Evolutionary conservation across 2,888 invertebrate species (phyloP).

Genomic region (Drosophila borborema): DNA sequence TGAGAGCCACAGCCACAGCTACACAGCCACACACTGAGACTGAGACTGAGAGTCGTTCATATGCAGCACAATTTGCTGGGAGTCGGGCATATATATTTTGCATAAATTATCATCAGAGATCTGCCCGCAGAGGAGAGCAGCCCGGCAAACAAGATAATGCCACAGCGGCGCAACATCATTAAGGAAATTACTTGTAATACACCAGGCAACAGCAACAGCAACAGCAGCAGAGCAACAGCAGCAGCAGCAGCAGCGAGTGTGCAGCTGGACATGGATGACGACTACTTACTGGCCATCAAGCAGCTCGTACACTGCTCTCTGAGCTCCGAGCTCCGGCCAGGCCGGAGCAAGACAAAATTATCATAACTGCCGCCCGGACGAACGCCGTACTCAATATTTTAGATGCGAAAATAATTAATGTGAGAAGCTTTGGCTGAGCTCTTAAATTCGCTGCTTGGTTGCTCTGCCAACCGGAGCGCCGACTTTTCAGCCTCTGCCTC

Average conservation of each 20-base stretch:
- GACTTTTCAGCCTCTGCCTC: conserved; percentile 23
- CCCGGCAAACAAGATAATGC: conserved; percentile 76
- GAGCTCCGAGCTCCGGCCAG: conserved; percentile 6
- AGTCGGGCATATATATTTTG: conserved; percentile 68
- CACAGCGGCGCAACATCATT: conserved; percentile 77
- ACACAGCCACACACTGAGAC: conserved; percentile 20
- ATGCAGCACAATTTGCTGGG: conserved; percentile 13
- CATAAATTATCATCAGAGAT: conserved; percentile 70
- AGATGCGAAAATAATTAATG: conserved; percentile 77
- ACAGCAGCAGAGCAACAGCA: background rate
- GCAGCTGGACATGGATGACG: conserved; percentile 13
- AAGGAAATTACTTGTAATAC: conserved; percentile 80
- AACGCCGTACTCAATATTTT: conserved; percentile 67
- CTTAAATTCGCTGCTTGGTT: conserved; percentile 22
- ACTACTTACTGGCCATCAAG: conserved; percentile 14
- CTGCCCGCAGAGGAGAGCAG: conserved; percentile 37
- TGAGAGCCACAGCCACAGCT: conserved; percentile 23
- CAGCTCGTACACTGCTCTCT: conserved; percentile 13
- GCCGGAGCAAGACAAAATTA: conserved; percentile 55
- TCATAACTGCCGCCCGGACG: conserved; percentile 60
- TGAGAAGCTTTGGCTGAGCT: conserved; percentile 61
- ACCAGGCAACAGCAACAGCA: conserved; percentile 31
- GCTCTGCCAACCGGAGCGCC: conserved; percentile 16
- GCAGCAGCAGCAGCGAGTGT: conserved; percentile 52
- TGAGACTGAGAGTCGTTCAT: conserved; percentile 15